These are phyloP conservation scores for Cephonodes hylas DNA, from an alignment of 2,888 invertebrate species.

Conservation along the genomic window DNA sequence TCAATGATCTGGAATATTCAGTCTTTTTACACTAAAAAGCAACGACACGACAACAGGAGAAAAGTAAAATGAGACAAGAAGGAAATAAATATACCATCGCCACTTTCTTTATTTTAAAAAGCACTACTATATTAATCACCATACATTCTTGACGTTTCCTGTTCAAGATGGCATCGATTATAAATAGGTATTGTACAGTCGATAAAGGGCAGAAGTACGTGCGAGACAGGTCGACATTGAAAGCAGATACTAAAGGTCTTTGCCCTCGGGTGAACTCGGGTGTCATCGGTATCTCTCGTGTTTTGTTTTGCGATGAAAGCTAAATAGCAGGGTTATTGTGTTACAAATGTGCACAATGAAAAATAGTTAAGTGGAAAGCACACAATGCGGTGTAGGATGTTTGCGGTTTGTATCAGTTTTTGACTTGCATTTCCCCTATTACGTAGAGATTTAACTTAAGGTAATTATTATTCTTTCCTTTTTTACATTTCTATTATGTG, in stretches of 20 bases:
- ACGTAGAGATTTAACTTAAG: not conserved
- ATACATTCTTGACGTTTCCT: not conserved
- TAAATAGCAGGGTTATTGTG: conserved; percentile 3
- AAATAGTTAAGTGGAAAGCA: conserved; percentile 12
- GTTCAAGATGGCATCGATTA: conserved; percentile 20
- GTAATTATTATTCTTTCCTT: not conserved
- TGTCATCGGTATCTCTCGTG: conserved; percentile 13
- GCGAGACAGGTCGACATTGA: conserved; percentile 13
- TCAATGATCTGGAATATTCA: not conserved
- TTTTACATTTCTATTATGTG: no score
- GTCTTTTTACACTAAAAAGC: not conserved
- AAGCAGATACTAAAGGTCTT: conserved; percentile 17
- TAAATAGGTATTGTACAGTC: conserved; percentile 22
- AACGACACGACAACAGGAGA: no score
- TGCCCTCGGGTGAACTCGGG: conserved; percentile 23
- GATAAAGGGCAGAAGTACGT: conserved; percentile 12
- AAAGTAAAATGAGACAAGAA: not conserved
- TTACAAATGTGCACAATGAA: conserved; percentile 14
- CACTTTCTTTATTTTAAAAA: not conserved
- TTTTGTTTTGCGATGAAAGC: conserved; percentile 15
- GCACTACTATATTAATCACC: not conserved
- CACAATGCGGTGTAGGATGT: conserved; percentile 7
- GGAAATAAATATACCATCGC: not conserved
- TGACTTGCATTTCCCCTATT: not conserved
- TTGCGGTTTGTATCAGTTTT: not conserved